Evolutionary conservation across 2,113 vertebrate species (phyloP), one percentile per base, ranked within the genome.

Genomic region (Prunella himalayana): DNA sequence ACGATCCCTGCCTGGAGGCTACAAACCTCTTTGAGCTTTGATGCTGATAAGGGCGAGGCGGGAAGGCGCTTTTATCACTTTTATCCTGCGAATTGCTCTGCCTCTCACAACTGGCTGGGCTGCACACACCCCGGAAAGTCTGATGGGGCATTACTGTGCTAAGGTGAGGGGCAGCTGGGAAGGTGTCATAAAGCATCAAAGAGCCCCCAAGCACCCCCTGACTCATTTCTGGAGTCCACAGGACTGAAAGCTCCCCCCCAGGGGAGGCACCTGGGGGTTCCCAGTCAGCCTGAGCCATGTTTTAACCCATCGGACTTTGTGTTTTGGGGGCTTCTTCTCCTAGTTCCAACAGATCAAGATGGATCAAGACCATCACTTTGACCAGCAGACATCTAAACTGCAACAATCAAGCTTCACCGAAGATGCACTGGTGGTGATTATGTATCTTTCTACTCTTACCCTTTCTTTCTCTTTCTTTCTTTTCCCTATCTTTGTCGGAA

Each of bases 81-180:
- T 69, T n/a, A 9, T 30, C 28, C 4, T 10, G 15, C 12, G 18
- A 27, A 68, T 60, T 28, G 10, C 27, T 57, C 28, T 53, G 39
- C 72, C 18, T 44, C 15, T 12, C 20, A 9, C 25, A 27, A 7
- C 16, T 41, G 0, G 0, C 3, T 11, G 0, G 1, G 7, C 6
- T 27, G 53, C 7, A 51, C 11, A 22, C 25, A 22, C 2, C 13
- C 37, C 2, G 4, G 17, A 4, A 60, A 31, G 11, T 59, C 37
- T 50, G 9, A 37, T 11, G 11, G 53, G 44, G 31, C 25, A 44
- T 12, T 25, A 13, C 25, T 9, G 6, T 3, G 33, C 22, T 23
- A 54, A 45, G 33, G 39, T 20, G 45, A 78, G 15, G 31, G 31
- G 37, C 53, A 51, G 33, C 18, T 24, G 39, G 60, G 18, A 9